phyloP scores from a whole-genome alignment of 2,888 invertebrate genomes.

The Candidula unifasciata region DNA sequence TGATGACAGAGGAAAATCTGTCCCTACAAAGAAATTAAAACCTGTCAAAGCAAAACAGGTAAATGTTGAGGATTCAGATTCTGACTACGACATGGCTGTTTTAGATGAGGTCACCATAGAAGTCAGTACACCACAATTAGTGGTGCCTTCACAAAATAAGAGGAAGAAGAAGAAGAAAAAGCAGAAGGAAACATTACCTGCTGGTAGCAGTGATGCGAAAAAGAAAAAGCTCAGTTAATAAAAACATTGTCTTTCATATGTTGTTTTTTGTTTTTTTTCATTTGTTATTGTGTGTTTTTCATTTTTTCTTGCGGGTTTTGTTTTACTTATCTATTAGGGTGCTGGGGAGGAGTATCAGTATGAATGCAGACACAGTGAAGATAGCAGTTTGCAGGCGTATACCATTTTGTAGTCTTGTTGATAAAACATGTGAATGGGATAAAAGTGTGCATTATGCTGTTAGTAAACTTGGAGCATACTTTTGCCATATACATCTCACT shows the following conservation, averaged over 20 bases:
- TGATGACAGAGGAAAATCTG: neutral
- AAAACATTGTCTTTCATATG: neutral
- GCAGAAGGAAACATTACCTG: neutral
- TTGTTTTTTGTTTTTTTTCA: neutral
- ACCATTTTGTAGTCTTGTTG: no score
- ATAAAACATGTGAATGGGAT: no score
- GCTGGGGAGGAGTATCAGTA: no score
- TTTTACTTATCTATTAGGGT: no score
- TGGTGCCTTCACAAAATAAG: neutral
- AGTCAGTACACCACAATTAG: neutral
- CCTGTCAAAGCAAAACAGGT: neutral
- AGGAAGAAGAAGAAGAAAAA: neutral
- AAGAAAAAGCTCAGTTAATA: neutral
- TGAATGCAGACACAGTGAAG: no score
- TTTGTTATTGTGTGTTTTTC: no score
- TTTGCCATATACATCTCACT: no score
- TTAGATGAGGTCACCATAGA: neutral
- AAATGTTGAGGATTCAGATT: neutral
- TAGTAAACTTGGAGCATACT: no score
- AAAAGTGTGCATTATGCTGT: no score
- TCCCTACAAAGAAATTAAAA: neutral
- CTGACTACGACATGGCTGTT: slow-evolving; percentile 37
- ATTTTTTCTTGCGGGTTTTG: no score
- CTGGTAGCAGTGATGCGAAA: neutral
- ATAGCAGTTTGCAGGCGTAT: no score